Conservation (phyloP, 2,797 vertebrate genomes). For the Periophthalmus magnuspinnatus region DNA sequence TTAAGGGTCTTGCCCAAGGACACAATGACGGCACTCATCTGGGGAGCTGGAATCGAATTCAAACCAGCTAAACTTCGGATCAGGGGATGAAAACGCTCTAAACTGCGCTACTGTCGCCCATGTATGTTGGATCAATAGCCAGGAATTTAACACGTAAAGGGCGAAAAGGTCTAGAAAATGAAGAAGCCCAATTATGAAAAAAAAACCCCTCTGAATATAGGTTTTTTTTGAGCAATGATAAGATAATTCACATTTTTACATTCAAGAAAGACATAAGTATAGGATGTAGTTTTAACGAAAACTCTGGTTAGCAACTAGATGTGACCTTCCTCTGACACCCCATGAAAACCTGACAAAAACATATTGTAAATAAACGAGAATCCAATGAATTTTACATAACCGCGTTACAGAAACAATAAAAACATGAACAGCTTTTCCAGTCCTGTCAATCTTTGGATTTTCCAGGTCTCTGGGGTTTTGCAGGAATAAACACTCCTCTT, state of each 20-base stretch:
- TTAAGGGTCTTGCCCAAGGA: too few relatives aligned
- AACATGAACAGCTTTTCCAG: conserved; percentile 24
- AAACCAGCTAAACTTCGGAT: too few relatives aligned
- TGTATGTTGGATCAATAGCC: too few relatives aligned
- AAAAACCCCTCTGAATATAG: neutral
- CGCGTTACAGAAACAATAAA: conserved; percentile 60
- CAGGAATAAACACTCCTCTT: conserved; percentile 45
- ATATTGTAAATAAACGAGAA: conserved; percentile 14
- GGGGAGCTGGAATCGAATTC: too few relatives aligned
- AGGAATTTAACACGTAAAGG: neutral
- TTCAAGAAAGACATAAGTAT: neutral
- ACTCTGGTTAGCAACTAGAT: conserved; percentile 16
- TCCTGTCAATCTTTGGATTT: conserved; percentile 46
- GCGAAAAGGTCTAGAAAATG: neutral
- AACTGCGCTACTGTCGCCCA: too few relatives aligned
- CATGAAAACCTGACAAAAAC: conserved; percentile 49
- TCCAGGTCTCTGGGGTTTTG: conserved; percentile 26
- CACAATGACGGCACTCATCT: too few relatives aligned
- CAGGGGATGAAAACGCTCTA: too few relatives aligned
- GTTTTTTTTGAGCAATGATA: too few relatives aligned
- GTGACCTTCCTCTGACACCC: conserved; percentile 50
- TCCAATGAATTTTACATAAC: conserved; percentile 57
- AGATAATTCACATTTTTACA: neutral
- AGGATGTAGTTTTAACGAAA: neutral
- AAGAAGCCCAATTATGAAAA: neutral